phyloP scores from a whole-genome alignment of 2,113 vertebrate species.

The Pleuronectes platessa region DNA sequence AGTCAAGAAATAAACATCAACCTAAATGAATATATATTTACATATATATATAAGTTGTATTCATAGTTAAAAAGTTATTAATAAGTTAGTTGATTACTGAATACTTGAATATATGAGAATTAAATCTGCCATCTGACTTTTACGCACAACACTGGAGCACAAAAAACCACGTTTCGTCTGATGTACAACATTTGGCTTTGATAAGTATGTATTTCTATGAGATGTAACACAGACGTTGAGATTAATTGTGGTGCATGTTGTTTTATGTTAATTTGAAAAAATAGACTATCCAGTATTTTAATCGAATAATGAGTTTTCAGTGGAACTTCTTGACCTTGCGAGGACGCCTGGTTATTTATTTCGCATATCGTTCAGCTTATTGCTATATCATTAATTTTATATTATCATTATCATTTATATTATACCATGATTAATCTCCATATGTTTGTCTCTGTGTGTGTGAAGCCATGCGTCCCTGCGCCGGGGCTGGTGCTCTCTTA shows the following conservation, averaged over 20 bases:
- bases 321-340: neutral
- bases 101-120: neutral
- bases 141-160: neutral
- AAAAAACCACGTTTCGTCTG: neutral
- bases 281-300: neutral
- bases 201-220: neutral
- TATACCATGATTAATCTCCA: neutral
- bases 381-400: neutral
- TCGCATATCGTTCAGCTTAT: neutral
- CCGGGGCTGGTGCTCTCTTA: constrained; percentile 76
- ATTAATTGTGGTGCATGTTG: neutral
- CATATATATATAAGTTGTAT: too few relatives aligned
- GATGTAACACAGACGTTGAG: neutral
- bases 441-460: neutral
- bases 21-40: neutral
- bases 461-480: neutral
- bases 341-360: neutral
- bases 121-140: neutral
- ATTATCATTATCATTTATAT: neutral
- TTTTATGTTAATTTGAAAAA: neutral
- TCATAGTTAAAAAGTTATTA: too few relatives aligned
- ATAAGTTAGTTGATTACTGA: too few relatives aligned
- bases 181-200: neutral
- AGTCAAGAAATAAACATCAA: neutral
- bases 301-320: neutral